phyloP scores from a whole-genome alignment of 2,888 invertebrate genomes.

The Leptogaster cylindrica region DNA sequence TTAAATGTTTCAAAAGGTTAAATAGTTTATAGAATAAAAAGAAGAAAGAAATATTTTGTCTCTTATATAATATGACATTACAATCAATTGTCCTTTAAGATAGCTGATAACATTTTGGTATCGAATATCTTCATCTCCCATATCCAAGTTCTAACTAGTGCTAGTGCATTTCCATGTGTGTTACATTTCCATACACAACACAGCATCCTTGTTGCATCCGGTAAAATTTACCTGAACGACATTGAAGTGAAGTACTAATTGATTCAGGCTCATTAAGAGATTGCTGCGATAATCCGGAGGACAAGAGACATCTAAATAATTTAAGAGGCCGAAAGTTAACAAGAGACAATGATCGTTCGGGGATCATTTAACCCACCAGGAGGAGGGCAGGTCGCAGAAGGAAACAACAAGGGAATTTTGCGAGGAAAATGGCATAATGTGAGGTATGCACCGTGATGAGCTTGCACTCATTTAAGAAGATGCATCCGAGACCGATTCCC shows the following conservation, averaged over 20 bases:
- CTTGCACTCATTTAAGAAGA: not conserved
- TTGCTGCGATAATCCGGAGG: not conserved
- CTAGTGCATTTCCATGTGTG: too few relatives aligned
- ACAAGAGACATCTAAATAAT: constrained; percentile 2
- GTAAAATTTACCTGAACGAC: not conserved
- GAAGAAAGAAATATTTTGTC: too few relatives aligned
- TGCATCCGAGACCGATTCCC: too few relatives aligned
- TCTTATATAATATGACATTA: too few relatives aligned
- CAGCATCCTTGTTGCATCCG: too few relatives aligned
- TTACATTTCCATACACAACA: too few relatives aligned
- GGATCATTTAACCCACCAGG: not conserved
- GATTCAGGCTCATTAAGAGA: not conserved
- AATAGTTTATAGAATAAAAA: too few relatives aligned
- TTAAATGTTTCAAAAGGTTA: too few relatives aligned
- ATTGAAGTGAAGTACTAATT: not conserved
- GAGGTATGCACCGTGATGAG: not conserved
- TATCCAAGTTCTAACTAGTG: too few relatives aligned
- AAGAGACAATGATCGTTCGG: not conserved
- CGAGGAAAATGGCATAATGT: not conserved
- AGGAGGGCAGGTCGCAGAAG: not conserved
- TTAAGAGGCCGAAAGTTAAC: constrained; percentile 9
- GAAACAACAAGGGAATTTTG: not conserved
- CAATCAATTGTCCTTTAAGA: too few relatives aligned
- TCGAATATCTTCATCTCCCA: too few relatives aligned
- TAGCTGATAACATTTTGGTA: too few relatives aligned